A percentile compares a stretch with the other conserved stretches of the same genome.
These are phyloP conservation scores for Allolobophora icterica DNA, from an alignment of 2,888 invertebrate genomes.

Conservation along the genomic window DNA sequence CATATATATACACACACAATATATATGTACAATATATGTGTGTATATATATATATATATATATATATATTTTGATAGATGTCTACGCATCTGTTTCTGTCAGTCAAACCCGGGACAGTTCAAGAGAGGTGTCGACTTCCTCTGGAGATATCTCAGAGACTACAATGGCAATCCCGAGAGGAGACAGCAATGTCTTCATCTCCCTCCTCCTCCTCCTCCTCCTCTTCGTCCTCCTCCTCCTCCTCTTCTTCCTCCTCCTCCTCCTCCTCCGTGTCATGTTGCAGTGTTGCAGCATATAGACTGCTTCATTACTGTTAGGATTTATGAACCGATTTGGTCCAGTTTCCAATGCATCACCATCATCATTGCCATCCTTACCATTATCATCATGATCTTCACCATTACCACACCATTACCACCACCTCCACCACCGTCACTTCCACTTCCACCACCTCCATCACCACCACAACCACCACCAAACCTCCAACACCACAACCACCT, in stretches of 20 bases:
- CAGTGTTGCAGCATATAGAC: not conserved
- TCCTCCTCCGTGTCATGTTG: not conserved
- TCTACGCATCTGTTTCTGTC: not conserved
- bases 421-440: not conserved
- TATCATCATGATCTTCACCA: too few species aligned
- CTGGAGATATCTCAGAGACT: not conserved
- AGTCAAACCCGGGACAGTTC: not conserved
- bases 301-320: not conserved
- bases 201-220: not conserved
- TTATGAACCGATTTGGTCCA: too few species aligned
- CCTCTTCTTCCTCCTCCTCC: not conserved
- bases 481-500: too few species aligned
- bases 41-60: not conserved
- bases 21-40: not conserved
- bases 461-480: not conserved
- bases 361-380: too few species aligned
- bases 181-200: not conserved
- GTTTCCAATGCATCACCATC: not conserved
- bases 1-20: not conserved
- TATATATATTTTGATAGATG: not conserved
- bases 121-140: slow-evolving; percentile 1
- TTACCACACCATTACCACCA: too few species aligned
- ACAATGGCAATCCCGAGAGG: not conserved
- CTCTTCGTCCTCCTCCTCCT: not conserved
- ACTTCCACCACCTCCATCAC: not conserved